These are phyloP conservation scores for Leptinotarsa tumamoca DNA, from an alignment of 2,888 invertebrate genomes.

Conservation along the genomic window DNA sequence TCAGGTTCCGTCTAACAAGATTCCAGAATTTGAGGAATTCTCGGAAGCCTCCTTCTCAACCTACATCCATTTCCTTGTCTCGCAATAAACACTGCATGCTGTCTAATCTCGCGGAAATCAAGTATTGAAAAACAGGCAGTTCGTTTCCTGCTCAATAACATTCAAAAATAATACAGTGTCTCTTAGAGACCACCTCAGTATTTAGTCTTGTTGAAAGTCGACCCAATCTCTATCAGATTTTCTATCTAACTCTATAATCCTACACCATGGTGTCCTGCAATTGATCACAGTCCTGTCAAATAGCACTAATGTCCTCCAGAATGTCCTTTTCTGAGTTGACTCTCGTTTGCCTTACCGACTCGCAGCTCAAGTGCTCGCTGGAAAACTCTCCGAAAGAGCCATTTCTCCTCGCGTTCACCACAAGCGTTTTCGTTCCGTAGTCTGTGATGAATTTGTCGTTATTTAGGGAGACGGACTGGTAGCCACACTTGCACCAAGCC, in stretches of 20 bases:
- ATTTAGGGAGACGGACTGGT: slow-evolving; percentile 70
- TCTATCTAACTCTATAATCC: neutral
- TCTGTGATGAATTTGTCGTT: slow-evolving; percentile 80
- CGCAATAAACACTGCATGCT: too few relatives aligned
- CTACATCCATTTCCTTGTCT: too few relatives aligned
- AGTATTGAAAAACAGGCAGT: too few relatives aligned
- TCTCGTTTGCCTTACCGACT: slow-evolving; percentile 74
- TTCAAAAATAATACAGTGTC: too few relatives aligned
- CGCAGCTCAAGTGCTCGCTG: slow-evolving; percentile 76
- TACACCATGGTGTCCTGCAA: slow-evolving; percentile 65
- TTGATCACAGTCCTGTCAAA: slow-evolving; percentile 64
- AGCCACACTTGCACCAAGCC: slow-evolving; percentile 75
- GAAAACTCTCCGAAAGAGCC: slow-evolving; percentile 77
- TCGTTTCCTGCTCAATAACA: too few relatives aligned
- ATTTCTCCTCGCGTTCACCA: slow-evolving; percentile 73
- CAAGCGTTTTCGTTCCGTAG: slow-evolving; percentile 81
- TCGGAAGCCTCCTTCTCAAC: too few relatives aligned
- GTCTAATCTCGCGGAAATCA: too few relatives aligned
- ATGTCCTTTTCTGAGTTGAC: slow-evolving; percentile 69
- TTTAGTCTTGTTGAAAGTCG: neutral
- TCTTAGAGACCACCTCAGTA: too few relatives aligned
- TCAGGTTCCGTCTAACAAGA: too few relatives aligned
- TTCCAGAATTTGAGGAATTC: too few relatives aligned
- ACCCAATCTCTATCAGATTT: neutral
- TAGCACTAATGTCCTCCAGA: slow-evolving; percentile 62